phyloP scores from a whole-genome alignment of 1,140 invertebrate species.

The Cotesia glomerata region DNA sequence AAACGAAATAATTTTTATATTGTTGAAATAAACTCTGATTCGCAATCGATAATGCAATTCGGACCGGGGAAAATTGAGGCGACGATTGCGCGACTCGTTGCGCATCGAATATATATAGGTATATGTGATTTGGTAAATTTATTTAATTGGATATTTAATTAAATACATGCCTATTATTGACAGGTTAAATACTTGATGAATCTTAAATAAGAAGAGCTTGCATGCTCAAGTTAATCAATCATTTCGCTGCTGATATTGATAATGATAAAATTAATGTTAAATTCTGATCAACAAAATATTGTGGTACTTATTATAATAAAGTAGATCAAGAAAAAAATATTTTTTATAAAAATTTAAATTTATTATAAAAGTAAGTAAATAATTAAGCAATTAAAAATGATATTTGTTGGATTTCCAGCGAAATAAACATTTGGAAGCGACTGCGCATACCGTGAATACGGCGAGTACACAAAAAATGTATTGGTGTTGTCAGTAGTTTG shows the following conservation, averaged over 20 bases:
- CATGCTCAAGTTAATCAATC: too few species aligned
- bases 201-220: not conserved
- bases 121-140: not conserved
- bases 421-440: not conserved
- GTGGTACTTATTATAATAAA: too few species aligned
- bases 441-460: conserved; percentile 10
- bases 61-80: conserved; percentile 22
- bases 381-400: not conserved
- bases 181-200: not conserved
- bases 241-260: too few species aligned
- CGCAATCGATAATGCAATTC: conserved; percentile 33
- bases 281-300: too few species aligned
- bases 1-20: not conserved
- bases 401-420: not conserved
- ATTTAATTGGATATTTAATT: not conserved
- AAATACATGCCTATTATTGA: not conserved
- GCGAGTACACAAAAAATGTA: not conserved
- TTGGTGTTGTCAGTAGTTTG: not conserved
- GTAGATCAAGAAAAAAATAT: too few species aligned
- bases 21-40: conserved; percentile 8
- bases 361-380: too few species aligned
- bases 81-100: conserved; percentile 31
- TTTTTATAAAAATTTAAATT: too few species aligned
- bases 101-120: not conserved
- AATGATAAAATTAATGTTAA: too few species aligned